Conservation (phyloP, 2,113 vertebrate genomes). For the Lepisosteus oculatus region DNA sequence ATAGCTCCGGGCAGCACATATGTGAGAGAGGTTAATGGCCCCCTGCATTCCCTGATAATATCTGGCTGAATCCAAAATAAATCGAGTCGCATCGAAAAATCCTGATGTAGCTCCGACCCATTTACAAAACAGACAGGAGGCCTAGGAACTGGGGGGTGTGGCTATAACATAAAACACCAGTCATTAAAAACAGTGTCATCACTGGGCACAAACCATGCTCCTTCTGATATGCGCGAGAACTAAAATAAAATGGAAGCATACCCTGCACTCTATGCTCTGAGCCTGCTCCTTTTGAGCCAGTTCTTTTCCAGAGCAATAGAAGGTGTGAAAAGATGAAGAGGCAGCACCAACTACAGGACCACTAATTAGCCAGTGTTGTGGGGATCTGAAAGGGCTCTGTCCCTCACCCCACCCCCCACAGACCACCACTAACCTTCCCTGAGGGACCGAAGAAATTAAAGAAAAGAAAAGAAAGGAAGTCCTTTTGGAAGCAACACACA, state of each 20-base stretch:
- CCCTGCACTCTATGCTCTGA: not conserved
- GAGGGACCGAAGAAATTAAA: conserved; percentile 2
- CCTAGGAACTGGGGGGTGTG: not conserved
- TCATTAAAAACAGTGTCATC: conserved; percentile 1
- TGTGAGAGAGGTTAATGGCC: not conserved
- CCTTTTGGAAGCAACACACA: not conserved
- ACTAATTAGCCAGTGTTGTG: not conserved
- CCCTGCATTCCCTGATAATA: conserved; percentile 3
- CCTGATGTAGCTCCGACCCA: not conserved
- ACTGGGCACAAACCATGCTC: too few relatives aligned
- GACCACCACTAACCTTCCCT: too few relatives aligned
- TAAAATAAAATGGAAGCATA: too few relatives aligned
- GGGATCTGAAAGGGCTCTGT: not conserved
- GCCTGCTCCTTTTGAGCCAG: not conserved
- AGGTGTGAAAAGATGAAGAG: not conserved
- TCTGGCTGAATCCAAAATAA: not conserved
- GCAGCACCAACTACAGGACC: not conserved
- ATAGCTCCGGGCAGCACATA: not conserved
- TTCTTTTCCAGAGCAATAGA: not conserved
- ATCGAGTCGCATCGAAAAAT: not conserved
- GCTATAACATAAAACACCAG: not conserved
- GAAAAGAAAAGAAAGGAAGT: conserved; percentile 1
- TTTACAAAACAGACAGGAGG: not conserved
- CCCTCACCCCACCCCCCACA: not conserved
- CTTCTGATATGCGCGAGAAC: too few relatives aligned